Evolutionary conservation across 2,113 vertebrate genomes (phyloP).

Genomic region (Ochotona princeps): DNA sequence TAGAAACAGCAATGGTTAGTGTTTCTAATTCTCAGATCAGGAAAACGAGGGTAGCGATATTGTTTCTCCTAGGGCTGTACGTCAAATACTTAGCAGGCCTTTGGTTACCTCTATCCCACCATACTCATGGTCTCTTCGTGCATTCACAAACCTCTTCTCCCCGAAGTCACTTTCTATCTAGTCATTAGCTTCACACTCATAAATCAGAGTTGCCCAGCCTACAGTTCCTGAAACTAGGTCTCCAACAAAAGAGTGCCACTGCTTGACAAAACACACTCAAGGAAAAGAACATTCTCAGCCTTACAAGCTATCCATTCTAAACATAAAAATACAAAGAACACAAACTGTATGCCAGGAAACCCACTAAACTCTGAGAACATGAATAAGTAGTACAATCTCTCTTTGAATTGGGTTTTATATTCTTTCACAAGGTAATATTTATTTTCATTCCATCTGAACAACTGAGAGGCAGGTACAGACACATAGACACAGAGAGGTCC

Average conservation of each 20-base stretch:
- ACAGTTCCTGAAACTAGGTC: background rate
- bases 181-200: background rate
- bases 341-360: background rate
- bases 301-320: background rate
- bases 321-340: background rate
- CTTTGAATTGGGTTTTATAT: background rate
- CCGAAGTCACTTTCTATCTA: constrained; percentile 1
- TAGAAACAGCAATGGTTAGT: background rate
- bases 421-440: background rate
- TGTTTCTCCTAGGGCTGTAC: background rate
- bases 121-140: background rate
- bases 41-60: background rate
- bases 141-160: background rate
- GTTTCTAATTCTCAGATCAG: background rate
- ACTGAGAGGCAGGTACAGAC: too few relatives aligned
- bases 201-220: background rate
- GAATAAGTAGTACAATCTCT: background rate
- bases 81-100: background rate
- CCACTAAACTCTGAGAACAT: background rate
- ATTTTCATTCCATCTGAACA: too few relatives aligned
- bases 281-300: background rate
- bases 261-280: background rate
- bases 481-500: too few relatives aligned
- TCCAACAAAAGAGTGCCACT: background rate
- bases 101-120: background rate